A percentile compares a stretch with the other conserved stretches of the same genome.
Evolutionary conservation across 2,888 invertebrate genomes (phyloP).

Genomic region (Entomobrya multifasciata): DNA sequence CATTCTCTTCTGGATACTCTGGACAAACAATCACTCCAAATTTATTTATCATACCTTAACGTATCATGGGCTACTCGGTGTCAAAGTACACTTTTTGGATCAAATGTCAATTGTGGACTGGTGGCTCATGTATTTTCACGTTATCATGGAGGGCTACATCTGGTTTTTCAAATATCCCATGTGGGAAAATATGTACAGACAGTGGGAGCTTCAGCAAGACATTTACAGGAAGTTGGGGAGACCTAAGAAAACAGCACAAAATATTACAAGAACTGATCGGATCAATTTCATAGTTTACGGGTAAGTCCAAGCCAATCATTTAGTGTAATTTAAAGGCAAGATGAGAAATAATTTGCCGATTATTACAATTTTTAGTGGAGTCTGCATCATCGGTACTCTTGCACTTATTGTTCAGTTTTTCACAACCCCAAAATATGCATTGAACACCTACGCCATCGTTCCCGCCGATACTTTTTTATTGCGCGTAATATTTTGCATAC

Average conservation of each 20-base stretch:
- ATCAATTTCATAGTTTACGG: background rate
- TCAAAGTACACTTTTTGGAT: slow-evolving; percentile 49
- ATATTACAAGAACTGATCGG: slow-evolving; percentile 5
- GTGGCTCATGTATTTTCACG: slow-evolving; percentile 35
- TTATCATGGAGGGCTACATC: background rate
- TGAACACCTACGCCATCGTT: slow-evolving; percentile 22
- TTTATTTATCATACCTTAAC: slow-evolving; percentile 36
- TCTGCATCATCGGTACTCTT: background rate
- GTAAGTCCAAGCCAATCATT: background rate
- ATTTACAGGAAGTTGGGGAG: slow-evolving; percentile 7
- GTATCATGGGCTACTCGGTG: slow-evolving; percentile 38
- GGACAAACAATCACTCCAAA: slow-evolving; percentile 42
- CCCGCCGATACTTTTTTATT: background rate
- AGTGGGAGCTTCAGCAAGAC: slow-evolving; percentile 43
- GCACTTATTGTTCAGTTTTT: slow-evolving; percentile 1
- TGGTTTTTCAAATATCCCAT: slow-evolving; percentile 9
- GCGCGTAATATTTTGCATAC: slow-evolving; percentile 1
- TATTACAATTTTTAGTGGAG: slow-evolving; percentile 5
- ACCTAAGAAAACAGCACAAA: background rate
- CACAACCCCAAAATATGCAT: slow-evolving; percentile 13
- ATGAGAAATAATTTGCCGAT: background rate
- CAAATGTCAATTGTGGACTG: slow-evolving; percentile 64
- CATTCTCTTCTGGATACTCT: background rate
- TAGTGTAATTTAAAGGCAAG: too few relatives aligned
- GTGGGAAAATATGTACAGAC: slow-evolving; percentile 26